Evolutionary conservation across 92 coral and sea anemone genomes (phyloP).

Genomic region (Virgularia gustaviana): DNA sequence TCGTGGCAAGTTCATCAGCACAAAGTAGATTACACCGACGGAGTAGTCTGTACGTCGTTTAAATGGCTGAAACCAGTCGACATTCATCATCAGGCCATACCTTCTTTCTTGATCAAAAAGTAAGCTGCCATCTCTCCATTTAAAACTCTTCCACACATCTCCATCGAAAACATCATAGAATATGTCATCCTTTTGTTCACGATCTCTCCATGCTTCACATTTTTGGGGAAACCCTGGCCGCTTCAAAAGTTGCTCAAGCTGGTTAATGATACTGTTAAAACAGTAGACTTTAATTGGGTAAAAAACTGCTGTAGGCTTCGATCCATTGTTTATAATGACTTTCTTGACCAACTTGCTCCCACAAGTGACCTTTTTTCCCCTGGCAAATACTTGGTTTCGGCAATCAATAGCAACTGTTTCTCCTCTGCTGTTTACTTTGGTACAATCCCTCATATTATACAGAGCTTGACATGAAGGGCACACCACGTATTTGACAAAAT

Average conservation of each 20-base stretch:
- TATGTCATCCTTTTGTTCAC: slow-evolving; percentile 19
- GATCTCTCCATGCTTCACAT: slow-evolving; percentile 56
- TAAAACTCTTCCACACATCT: slow-evolving; percentile 53
- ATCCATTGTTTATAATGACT: slow-evolving; percentile 34
- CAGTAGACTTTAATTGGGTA: no score
- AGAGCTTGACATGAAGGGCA: slow-evolving; percentile 56
- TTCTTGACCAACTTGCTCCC: slow-evolving; percentile 38
- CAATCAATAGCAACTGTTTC: slow-evolving; percentile 37
- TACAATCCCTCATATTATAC: no score
- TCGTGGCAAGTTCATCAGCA: slow-evolving; percentile 57
- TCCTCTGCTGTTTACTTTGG: slow-evolving; percentile 3
- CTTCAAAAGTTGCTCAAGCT: slow-evolving; percentile 46
- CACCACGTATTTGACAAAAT: slow-evolving; percentile 47
- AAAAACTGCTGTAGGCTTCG: slow-evolving; percentile 16
- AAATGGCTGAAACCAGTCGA: slow-evolving; percentile 67
- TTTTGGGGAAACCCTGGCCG: slow-evolving; percentile 51
- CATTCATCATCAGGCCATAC: slow-evolving; percentile 57
- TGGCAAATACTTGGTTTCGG: slow-evolving; percentile 28
- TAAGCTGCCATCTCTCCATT: slow-evolving; percentile 41
- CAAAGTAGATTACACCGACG: slow-evolving; percentile 60
- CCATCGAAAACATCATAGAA: slow-evolving; percentile 51
- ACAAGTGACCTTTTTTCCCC: slow-evolving; percentile 35
- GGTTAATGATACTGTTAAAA: slow-evolving; percentile 57
- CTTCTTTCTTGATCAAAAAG: slow-evolving; percentile 42
- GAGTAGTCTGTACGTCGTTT: slow-evolving; percentile 55